Percentiles rank a stretch among this genome's conserved stretches.
Evolutionary conservation across 2,888 invertebrate species (phyloP).

Genomic region (Julus scanicus): DNA sequence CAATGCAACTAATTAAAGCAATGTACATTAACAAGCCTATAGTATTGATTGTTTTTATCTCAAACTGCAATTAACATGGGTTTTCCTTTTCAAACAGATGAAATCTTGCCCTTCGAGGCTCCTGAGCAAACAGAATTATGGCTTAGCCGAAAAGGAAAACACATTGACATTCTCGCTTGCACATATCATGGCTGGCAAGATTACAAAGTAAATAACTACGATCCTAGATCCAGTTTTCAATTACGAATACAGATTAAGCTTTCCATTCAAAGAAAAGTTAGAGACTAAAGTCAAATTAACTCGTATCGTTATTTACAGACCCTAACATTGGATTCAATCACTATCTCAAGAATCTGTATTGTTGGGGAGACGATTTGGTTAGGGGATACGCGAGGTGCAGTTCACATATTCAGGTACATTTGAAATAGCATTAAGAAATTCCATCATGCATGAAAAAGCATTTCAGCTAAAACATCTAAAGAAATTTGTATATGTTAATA

Average conservation of each 20-base stretch:
- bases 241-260: background rate
- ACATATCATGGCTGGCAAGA: constrained; percentile 64
- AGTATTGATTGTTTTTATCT: background rate
- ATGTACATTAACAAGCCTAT: background rate
- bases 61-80: constrained; percentile 3
- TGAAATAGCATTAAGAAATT: background rate
- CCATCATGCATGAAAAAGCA: background rate
- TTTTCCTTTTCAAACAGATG: background rate
- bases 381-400: constrained; percentile 86
- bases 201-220: constrained; percentile 61
- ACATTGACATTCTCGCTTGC: constrained; percentile 63
- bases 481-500: too few relatives aligned
- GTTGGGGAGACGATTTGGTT: constrained; percentile 86
- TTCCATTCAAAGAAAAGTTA: background rate
- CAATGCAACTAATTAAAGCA: constrained; percentile 9
- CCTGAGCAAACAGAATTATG: constrained; percentile 60
- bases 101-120: background rate
- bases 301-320: constrained; percentile 59
- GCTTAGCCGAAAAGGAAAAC: constrained; percentile 62
- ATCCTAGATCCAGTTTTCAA: background rate
- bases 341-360: constrained; percentile 75
- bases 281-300: background rate
- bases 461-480: background rate
- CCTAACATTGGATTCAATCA: constrained; percentile 61
- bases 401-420: constrained; percentile 80